These are phyloP conservation scores for Sebastes vulpes DNA, from an alignment of 2,797 vertebrate species.

Conservation along the genomic window DNA sequence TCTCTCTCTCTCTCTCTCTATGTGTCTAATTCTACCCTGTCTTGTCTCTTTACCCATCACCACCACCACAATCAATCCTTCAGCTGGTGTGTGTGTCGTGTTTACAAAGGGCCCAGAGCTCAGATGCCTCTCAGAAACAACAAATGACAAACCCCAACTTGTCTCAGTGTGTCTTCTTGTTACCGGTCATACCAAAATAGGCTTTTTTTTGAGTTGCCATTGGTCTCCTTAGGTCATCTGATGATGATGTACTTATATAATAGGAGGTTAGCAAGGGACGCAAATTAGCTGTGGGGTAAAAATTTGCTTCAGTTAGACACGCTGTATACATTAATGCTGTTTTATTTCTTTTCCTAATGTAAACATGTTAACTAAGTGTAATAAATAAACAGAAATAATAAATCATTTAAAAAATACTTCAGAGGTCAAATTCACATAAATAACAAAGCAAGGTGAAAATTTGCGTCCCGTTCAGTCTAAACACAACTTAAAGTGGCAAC, in stretches of 20 bases:
- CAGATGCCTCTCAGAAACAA: neutral
- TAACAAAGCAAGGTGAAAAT: neutral
- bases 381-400: neutral
- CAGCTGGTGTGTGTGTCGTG: neutral
- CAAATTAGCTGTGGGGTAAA: neutral
- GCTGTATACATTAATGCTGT: neutral
- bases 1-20: neutral
- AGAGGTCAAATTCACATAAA: neutral
- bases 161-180: neutral
- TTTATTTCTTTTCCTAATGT: neutral
- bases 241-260: neutral
- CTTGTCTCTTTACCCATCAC: neutral
- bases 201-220: neutral
- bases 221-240: neutral
- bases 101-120: slow-evolving; percentile 21
- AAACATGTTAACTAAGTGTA: neutral
- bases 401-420: too few relatives aligned
- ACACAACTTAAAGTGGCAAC: neutral
- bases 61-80: slow-evolving; percentile 25
- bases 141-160: neutral
- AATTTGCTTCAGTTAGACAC: neutral
- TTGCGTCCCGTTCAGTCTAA: neutral
- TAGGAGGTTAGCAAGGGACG: neutral
- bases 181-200: neutral
- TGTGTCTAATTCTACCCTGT: neutral